Percentiles rank a stretch among this genome's conserved stretches.
Conservation (phyloP, 2,888 invertebrate genomes). For the Corbicula japonica region DNA sequence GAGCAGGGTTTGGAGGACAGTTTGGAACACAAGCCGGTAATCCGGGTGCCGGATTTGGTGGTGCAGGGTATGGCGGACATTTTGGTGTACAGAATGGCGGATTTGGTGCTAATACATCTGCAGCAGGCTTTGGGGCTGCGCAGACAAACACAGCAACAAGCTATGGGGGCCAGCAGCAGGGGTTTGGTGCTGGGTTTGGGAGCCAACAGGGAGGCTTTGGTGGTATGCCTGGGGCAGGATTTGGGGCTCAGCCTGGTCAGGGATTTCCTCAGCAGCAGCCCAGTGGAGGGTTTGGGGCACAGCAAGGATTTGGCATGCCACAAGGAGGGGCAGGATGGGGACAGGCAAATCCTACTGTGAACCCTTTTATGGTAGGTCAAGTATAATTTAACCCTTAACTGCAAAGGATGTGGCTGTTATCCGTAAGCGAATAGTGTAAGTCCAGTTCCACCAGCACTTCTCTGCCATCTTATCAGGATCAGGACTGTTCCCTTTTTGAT, state of each 20-base stretch:
- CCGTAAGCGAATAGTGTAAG: no score
- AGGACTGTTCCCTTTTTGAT: no score
- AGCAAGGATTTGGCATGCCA: constrained; percentile 63
- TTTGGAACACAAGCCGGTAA: constrained; percentile 50
- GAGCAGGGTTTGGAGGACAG: constrained; percentile 65
- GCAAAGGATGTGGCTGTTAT: no score
- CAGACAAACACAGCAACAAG: constrained; percentile 42
- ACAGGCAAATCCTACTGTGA: constrained; percentile 66
- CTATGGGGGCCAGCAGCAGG: constrained; percentile 48
- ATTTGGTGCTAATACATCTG: constrained; percentile 65
- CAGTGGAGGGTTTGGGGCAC: constrained; percentile 50
- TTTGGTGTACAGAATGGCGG: constrained; percentile 77
- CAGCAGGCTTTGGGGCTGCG: constrained; percentile 52
- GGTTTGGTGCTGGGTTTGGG: constrained; percentile 45
- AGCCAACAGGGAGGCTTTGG: constrained; percentile 59
- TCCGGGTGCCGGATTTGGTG: constrained; percentile 40
- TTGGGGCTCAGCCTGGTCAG: constrained; percentile 39
- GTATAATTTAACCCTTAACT: no score
- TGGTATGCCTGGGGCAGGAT: constrained; percentile 48
- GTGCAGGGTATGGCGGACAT: constrained; percentile 58
- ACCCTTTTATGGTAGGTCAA: constrained; percentile 82
- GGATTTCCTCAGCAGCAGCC: constrained; percentile 23
- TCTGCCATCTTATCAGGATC: no score
- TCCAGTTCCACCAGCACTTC: no score
- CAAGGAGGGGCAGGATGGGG: constrained; percentile 59